Evolutionary conservation across 2,888 invertebrate species (phyloP), one percentile per base, ranked within the genome.

Genomic region (Aleiodes alternator): DNA sequence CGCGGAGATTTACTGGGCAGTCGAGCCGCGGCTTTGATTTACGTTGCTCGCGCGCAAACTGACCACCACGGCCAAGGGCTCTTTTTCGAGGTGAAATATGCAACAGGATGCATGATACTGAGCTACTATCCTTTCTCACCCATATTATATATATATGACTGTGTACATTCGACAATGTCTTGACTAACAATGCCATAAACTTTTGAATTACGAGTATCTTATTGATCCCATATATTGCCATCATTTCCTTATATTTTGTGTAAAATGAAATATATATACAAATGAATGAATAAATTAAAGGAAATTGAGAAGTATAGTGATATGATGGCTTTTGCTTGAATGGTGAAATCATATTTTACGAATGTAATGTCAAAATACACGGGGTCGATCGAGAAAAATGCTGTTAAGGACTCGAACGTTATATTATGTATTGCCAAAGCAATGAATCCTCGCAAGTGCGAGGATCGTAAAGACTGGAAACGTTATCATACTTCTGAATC

Each of bases 361-460:
- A n/a, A 23, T 50, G 16, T 68, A 59, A 73, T 59, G 64, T 14
- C 16, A 23, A 16, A 14, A 48, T 29, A n/a, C 23, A 64, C 0
- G 12, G n/a, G 43, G 64, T 16, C 3, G 43, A 23, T 16, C 16
- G 6, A 0, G 23, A 23, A 16, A 78, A 82, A 84, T 84, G 84
- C 82, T 83, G 81, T 84, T 85, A 84, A 86, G 70, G 85, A 86
- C 84, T 82, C 84, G 84, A 76, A 80, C 81, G 85, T 84, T 85
- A 48, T 23, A 64, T 64, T 64, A 64, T 83, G 83, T 86, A 87
- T 87, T 84, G 87, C 80, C 81, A 76, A 83, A 70, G 85, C 86
- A 86, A 87, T 87, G 88, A 87, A 88, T 87, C 88, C 87, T 84
- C 86, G 23, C 83, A 84, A 87, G 87, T 87, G 87, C 87, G 87